These are phyloP conservation scores for Limnephilus lunatus DNA, from an alignment of 2,888 invertebrate genomes.

Conservation along the genomic window DNA sequence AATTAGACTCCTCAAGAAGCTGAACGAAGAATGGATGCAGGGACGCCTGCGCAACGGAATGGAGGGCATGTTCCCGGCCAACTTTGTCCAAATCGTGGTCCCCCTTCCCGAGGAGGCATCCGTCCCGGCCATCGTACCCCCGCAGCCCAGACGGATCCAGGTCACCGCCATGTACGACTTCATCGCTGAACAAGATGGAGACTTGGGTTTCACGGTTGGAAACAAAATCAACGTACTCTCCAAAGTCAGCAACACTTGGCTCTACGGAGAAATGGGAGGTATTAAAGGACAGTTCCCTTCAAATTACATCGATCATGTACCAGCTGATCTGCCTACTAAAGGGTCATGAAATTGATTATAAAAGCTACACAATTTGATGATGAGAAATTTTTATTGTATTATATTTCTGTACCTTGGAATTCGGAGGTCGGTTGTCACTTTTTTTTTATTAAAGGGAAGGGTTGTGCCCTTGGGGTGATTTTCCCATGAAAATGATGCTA, in stretches of 20 bases:
- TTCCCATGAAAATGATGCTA: too few relatives aligned
- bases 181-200: conserved; percentile 77
- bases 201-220: conserved; percentile 71
- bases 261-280: conserved; percentile 84
- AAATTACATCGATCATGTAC: conserved; percentile 83
- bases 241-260: conserved; percentile 87
- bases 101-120: conserved; percentile 77
- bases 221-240: conserved; percentile 80
- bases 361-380: not conserved
- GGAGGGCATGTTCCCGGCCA: conserved; percentile 90
- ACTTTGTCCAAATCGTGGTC: conserved; percentile 86
- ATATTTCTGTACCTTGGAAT: not conserved
- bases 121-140: conserved; percentile 58
- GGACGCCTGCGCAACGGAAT: conserved; percentile 82
- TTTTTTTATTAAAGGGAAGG: not conserved
- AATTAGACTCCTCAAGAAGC: conserved; percentile 82
- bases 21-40: conserved; percentile 89
- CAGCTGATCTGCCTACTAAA: conserved; percentile 71
- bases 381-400: not conserved
- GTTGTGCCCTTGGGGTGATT: not conserved
- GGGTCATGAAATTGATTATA: conserved; percentile 37
- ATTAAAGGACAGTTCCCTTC: conserved; percentile 87
- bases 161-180: conserved; percentile 87
- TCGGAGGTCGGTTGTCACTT: not conserved
- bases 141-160: conserved; percentile 72